Conservation (phyloP, 2,113 vertebrate species). For the Lagenorhynchus albirostris region DNA sequence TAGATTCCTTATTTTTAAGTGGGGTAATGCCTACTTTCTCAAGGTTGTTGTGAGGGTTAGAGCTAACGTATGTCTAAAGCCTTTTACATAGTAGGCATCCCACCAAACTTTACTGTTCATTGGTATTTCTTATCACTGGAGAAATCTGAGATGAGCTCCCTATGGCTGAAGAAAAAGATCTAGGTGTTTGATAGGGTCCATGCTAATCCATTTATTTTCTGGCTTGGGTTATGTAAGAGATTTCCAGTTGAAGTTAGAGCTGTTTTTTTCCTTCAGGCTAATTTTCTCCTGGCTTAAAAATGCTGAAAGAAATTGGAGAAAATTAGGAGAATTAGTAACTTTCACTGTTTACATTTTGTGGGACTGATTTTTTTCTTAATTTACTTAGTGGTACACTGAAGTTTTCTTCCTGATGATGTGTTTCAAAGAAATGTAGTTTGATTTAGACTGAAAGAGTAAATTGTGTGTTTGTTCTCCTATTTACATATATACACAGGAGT, state of each 20-base stretch:
- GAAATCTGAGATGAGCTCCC: not conserved
- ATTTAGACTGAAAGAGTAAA: slow-evolving; percentile 20
- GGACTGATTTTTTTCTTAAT: not conserved
- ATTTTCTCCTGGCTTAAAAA: not conserved
- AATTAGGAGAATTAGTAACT: not conserved
- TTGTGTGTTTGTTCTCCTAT: not conserved
- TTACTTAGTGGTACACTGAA: not conserved
- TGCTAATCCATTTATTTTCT: slow-evolving; percentile 1
- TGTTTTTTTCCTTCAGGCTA: not conserved
- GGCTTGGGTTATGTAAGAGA: not conserved
- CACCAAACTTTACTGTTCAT: not conserved
- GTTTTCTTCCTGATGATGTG: not conserved
- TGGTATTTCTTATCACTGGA: not conserved
- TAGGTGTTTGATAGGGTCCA: not conserved
- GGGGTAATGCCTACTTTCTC: not conserved
- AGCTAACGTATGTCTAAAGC: not conserved
- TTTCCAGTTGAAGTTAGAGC: not conserved
- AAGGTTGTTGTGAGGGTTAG: not conserved
- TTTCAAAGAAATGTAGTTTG: slow-evolving; percentile 29
- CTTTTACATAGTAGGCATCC: not conserved
- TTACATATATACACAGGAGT: not conserved
- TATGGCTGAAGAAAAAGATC: not conserved
- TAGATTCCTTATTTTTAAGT: not conserved
- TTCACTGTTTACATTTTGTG: not conserved
- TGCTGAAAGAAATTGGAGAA: not conserved